A percentile compares a stretch with the other conserved stretches of the same genome.
Evolutionary conservation across 2,888 invertebrate genomes (phyloP).

Genomic region (Agonopterix heracliana): DNA sequence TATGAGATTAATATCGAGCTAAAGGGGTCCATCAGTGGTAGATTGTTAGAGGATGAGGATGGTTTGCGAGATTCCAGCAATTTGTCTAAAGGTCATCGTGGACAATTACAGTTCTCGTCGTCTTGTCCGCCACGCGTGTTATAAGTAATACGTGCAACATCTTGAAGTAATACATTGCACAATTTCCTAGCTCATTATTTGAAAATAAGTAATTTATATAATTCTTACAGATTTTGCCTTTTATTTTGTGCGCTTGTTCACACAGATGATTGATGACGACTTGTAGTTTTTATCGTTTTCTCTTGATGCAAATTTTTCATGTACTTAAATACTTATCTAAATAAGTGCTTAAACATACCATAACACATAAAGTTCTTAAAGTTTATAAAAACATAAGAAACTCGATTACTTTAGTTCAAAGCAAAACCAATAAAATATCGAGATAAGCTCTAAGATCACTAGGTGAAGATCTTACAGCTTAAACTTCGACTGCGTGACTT

Average conservation of each 20-base stretch:
- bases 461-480: not conserved
- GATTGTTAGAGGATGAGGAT: constrained; percentile 25
- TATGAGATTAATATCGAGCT: constrained; percentile 35
- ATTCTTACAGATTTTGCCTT: not conserved
- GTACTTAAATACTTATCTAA: no score
- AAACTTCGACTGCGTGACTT: constrained; percentile 12
- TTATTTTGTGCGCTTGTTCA: constrained; percentile 2
- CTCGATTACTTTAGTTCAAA: no score
- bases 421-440: no score
- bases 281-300: not conserved
- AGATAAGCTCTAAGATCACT: no score
- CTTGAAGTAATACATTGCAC: constrained; percentile 21
- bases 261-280: constrained; percentile 6
- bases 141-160: constrained; percentile 24
- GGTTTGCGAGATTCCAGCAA: constrained; percentile 24
- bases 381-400: no score
- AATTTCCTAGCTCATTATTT: constrained; percentile 18
- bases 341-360: no score
- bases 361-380: no score
- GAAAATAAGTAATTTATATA: constrained; percentile 11
- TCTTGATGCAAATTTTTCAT: no score
- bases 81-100: constrained; percentile 36
- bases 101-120: constrained; percentile 25
- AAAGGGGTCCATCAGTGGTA: constrained; percentile 27
- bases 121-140: constrained; percentile 14